A percentile compares a stretch with the other conserved stretches of the same genome.
Conservation (phyloP, 2,113 vertebrate genomes). For the Cairina moschata region DNA sequence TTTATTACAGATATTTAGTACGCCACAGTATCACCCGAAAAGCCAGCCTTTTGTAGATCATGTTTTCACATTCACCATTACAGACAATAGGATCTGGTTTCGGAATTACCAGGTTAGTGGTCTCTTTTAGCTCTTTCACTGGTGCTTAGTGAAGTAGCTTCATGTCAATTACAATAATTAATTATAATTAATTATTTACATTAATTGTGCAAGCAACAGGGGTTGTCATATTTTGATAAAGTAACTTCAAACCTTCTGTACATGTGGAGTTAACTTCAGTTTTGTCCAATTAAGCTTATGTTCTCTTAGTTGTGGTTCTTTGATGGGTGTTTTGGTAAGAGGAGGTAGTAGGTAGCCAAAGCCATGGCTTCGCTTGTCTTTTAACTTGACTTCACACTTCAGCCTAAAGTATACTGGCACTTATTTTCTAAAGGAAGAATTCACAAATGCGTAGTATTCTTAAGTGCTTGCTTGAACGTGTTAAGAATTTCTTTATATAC, state of each 20-base stretch:
- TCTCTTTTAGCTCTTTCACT: background rate
- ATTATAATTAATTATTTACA: background rate
- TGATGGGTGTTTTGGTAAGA: background rate
- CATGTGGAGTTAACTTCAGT: background rate
- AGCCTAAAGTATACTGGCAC: background rate
- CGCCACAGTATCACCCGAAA: slow-evolving; percentile 93
- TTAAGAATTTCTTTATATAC: background rate
- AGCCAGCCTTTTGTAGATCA: slow-evolving; percentile 98
- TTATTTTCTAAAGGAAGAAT: background rate
- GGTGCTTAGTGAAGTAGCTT: background rate
- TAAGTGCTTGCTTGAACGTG: background rate
- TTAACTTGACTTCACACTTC: background rate
- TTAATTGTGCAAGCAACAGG: too few species aligned
- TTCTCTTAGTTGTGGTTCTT: background rate
- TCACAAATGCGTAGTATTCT: background rate
- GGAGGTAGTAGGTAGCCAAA: background rate
- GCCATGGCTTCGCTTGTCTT: background rate
- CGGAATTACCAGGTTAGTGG: slow-evolving; percentile 93
- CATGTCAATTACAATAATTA: background rate
- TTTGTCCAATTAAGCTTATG: fast-evolving
- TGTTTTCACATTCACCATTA: slow-evolving; percentile 90
- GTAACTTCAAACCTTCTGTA: fast-evolving
- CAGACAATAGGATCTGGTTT: slow-evolving; percentile 96
- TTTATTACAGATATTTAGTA: slow-evolving; percentile 88
- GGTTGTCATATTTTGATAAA: background rate